phyloP scores from a whole-genome alignment of 2,113 vertebrate genomes.

The Catharus minimus region DNA sequence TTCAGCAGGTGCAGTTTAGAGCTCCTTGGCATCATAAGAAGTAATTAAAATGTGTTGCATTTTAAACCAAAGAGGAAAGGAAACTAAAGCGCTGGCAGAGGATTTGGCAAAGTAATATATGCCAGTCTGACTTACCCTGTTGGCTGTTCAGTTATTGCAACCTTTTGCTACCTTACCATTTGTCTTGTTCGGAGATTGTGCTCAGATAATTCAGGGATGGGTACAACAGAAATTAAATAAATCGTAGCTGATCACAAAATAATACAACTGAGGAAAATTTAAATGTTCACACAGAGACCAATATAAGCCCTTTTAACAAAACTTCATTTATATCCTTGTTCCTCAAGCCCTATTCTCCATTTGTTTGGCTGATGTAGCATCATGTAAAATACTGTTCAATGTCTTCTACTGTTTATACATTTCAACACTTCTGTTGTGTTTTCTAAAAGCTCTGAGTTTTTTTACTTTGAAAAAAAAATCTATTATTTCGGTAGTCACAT shows the following conservation, averaged over 20 bases:
- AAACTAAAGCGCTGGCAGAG: slow-evolving; percentile 4
- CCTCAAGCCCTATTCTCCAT: not conserved
- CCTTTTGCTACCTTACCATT: not conserved
- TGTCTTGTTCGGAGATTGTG: not conserved
- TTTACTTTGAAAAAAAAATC: not conserved
- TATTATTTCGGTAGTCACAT: not conserved
- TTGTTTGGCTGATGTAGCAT: not conserved
- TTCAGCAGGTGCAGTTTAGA: slow-evolving; percentile 22
- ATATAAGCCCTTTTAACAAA: not conserved
- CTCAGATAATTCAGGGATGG: not conserved
- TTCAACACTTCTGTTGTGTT: not conserved
- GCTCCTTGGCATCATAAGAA: slow-evolving; percentile 27
- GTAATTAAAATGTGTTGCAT: not conserved
- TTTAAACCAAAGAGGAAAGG: slow-evolving; percentile 48
- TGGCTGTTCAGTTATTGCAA: not conserved
- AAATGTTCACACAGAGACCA: not conserved
- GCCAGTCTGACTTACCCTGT: not conserved
- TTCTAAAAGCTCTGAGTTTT: not conserved
- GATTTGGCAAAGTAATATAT: not conserved
- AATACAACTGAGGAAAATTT: not conserved
- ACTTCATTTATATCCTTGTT: not conserved
- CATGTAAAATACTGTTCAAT: not conserved
- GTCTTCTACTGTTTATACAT: not conserved
- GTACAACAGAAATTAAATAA: not conserved
- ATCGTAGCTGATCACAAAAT: not conserved